Base-by-base conservation (phyloP, 1,140 invertebrate genomes). In the Drosophila eugracilis region DNA sequence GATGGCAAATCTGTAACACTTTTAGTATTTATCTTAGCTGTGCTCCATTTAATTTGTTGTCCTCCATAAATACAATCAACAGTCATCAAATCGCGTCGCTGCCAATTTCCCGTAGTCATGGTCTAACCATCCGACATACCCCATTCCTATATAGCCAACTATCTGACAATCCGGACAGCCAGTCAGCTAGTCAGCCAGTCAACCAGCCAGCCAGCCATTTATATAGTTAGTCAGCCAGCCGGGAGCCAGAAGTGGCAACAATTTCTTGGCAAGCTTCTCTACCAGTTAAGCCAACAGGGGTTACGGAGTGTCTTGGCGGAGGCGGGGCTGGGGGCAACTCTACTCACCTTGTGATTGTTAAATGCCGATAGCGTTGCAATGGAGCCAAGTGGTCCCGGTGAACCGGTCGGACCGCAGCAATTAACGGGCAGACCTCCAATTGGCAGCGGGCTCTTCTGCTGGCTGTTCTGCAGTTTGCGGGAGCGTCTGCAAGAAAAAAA, bases 301-400 rank as follows among this genome's bases (percentile, higher is more conserved):
- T 0, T 0, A 2, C 15, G 2, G 15, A 39, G 36, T 32, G 30
- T 9, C 10, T 9, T 32, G 30, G 30, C 4, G 3, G 10, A n/a
- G 15, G 17, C 5, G 15, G 30, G 0, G 5, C 5, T 41, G 15
- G 22, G 36, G 24, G n/a, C n/a, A n/a, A 28, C 6, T n/a, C 36
- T 39, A 45, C 85, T 90, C 74, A 94, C 93, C 90, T 96, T 96
- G 90, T 96, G 96, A 75, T 95, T 94, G 90, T 96, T 96, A 91
- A 96, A 97, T 53, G 95, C 96, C 75, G 94, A 95, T 75, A 94
- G 91, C 7, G 95, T 95, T n/a, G 96, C 96, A 84, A 97, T 93
- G 6, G 96, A 96, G n/a, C 96, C 95, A 47, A 97, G 92, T 4
- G 95, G 96, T 30, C 95, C 95, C 26, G 95, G 95, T 86, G 95